Conservation (phyloP, 2,888 invertebrate species). For the Drosophila percnosoma region DNA sequence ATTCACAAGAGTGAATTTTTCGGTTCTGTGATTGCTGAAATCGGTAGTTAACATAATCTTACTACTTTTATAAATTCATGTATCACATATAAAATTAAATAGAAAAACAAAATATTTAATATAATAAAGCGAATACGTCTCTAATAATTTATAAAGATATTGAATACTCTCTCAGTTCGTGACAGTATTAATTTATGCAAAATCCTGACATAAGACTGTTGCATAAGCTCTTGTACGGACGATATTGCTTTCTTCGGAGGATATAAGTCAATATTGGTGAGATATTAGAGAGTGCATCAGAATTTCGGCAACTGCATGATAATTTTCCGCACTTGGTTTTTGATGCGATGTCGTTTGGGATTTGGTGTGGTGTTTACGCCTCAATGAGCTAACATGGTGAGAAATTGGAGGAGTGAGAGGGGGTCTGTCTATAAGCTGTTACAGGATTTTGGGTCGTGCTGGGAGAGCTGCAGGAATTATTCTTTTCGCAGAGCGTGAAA, state of each 20-base stretch:
- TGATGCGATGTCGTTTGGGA: slow-evolving; percentile 45
- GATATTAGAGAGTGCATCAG: slow-evolving; percentile 13
- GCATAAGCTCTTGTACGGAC: too few relatives aligned
- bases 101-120: background rate
- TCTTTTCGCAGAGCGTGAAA: slow-evolving; percentile 33
- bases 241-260: background rate
- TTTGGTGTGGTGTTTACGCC: slow-evolving; percentile 47
- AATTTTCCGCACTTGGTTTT: slow-evolving; percentile 32
- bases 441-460: slow-evolving; percentile 7
- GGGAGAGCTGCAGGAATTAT: slow-evolving; percentile 2
- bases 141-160: too few relatives aligned
- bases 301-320: slow-evolving; percentile 14
- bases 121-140: background rate
- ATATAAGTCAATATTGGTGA: background rate
- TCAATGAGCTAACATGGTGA: slow-evolving; percentile 43
- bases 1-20: background rate
- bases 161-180: too few relatives aligned
- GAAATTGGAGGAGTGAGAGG: background rate
- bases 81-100: background rate
- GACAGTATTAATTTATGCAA: too few relatives aligned
- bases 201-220: background rate
- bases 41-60: background rate
- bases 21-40: background rate
- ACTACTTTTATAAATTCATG: background rate
- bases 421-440: background rate